phyloP scores from a whole-genome alignment of 2,888 invertebrate species.

The Flexamia atlantica region DNA sequence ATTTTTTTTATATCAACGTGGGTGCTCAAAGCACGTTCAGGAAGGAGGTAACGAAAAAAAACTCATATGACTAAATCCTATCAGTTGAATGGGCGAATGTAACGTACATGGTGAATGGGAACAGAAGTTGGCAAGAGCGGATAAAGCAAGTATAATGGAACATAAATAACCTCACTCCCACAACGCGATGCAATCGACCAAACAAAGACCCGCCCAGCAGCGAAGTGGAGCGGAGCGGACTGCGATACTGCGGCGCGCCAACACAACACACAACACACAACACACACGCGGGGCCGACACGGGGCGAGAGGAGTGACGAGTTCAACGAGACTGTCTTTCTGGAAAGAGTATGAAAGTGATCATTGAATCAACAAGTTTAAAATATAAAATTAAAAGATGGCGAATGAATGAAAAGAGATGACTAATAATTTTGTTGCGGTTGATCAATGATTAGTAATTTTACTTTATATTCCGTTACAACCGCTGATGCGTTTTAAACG shows the following conservation, averaged over 20 bases:
- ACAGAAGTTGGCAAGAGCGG: constrained; percentile 46
- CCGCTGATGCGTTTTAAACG: too few relatives aligned
- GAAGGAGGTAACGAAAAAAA: not conserved
- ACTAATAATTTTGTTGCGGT: too few relatives aligned
- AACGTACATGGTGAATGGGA: constrained; percentile 17
- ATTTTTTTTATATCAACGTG: too few relatives aligned
- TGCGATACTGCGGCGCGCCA: not conserved
- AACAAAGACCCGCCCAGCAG: constrained; percentile 27
- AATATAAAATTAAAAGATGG: too few relatives aligned
- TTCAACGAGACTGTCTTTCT: too few relatives aligned
- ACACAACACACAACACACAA: not conserved
- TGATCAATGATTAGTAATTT: too few relatives aligned
- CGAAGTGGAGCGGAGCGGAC: constrained; percentile 27
- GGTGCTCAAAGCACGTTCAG: too few relatives aligned
- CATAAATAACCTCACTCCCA: constrained; percentile 58
- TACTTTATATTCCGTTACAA: too few relatives aligned
- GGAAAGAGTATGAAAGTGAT: too few relatives aligned
- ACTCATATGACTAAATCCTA: not conserved
- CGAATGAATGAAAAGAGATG: too few relatives aligned
- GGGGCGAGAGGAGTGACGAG: too few relatives aligned
- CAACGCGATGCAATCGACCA: constrained; percentile 46
- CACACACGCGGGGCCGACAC: not conserved
- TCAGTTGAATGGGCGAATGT: constrained; percentile 28
- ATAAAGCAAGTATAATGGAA: constrained; percentile 28
- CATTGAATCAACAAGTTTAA: too few relatives aligned